These are phyloP conservation scores for Petrophora chlorosata DNA, from an alignment of 2,888 invertebrate species.

Conservation along the genomic window DNA sequence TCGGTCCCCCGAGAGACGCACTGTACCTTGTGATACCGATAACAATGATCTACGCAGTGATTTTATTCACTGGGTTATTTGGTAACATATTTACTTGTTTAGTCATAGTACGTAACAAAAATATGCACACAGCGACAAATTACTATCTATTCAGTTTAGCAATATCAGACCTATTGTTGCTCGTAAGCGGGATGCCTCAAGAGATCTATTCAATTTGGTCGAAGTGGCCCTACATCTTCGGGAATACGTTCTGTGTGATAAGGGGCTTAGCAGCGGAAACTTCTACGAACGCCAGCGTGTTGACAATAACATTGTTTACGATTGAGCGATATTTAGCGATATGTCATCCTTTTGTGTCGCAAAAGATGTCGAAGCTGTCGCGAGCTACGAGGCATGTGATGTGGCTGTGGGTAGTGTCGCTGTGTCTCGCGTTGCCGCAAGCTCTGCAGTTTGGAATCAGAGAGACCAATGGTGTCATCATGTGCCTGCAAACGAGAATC, in stretches of 20 bases:
- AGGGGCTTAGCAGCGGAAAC: conserved; percentile 92
- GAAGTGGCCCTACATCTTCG: conserved; percentile 90
- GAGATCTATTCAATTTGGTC: conserved; percentile 92
- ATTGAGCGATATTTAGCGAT: conserved; percentile 88
- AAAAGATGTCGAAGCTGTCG: conserved; percentile 94
- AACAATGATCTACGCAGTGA: conserved; percentile 89
- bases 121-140: conserved; percentile 92
- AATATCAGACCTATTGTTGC: conserved; percentile 90
- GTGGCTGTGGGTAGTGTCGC: conserved; percentile 90
- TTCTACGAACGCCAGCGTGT: conserved; percentile 89
- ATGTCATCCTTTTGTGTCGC: conserved; percentile 86
- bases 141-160: conserved; percentile 94
- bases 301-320: conserved; percentile 93
- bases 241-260: conserved; percentile 90
- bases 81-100: conserved; percentile 94
- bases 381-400: conserved; percentile 92
- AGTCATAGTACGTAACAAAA: conserved; percentile 91
- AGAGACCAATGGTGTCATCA: conserved; percentile 61
- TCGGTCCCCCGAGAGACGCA: conserved; percentile 80
- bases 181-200: conserved; percentile 91
- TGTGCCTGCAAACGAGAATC: conserved; percentile 78
- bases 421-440: conserved; percentile 89
- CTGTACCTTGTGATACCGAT: conserved; percentile 87
- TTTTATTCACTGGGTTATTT: conserved; percentile 90
- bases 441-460: conserved; percentile 78